Evolutionary conservation across 2,888 invertebrate genomes (phyloP).

Genomic region (Cosmopolites sordidus): DNA sequence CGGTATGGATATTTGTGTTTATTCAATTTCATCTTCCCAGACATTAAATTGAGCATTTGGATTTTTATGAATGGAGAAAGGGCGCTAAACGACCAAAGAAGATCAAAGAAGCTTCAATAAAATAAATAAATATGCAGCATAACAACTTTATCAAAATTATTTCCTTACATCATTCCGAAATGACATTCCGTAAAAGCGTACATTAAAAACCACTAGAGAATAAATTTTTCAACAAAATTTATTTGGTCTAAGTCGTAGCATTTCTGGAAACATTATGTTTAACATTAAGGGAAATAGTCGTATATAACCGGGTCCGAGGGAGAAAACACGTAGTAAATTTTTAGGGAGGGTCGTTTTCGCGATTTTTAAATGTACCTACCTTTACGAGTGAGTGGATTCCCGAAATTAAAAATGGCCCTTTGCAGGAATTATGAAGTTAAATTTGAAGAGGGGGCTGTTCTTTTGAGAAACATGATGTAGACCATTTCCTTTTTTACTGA

Average conservation of each 20-base stretch:
- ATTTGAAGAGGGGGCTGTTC: background rate
- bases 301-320: background rate
- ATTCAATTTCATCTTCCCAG: too few relatives aligned
- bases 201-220: background rate
- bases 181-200: too few relatives aligned
- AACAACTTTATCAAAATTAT: too few relatives aligned
- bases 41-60: too few relatives aligned
- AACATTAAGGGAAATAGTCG: conserved; percentile 2
- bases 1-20: too few relatives aligned
- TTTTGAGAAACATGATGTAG: too few relatives aligned
- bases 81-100: too few relatives aligned
- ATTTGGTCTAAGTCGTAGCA: background rate
- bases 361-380: background rate
- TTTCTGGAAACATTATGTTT: background rate
- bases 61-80: too few relatives aligned
- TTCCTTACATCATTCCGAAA: too few relatives aligned
- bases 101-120: too few relatives aligned
- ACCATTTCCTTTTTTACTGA: too few relatives aligned
- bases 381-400: background rate
- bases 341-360: background rate
- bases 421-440: background rate
- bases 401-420: background rate
- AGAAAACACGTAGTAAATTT: conserved; percentile 1
- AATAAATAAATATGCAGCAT: too few relatives aligned
- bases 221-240: background rate